Base-by-base conservation (phyloP, 2,113 vertebrate genomes). In the Illadopsis cleaveri region DNA sequence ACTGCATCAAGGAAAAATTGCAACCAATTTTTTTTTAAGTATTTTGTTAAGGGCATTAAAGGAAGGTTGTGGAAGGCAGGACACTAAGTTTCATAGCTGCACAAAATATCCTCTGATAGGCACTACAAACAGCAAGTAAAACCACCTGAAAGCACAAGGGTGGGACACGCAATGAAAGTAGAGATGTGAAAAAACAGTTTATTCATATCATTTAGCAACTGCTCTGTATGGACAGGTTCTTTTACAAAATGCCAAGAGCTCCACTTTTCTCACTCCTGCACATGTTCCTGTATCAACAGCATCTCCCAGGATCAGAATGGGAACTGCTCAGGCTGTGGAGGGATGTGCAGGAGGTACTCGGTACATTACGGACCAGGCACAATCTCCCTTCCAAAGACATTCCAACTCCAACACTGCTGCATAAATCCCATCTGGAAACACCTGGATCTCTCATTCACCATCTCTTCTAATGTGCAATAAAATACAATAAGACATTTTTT, bases 281-380 rank as follows among this genome's bases (percentile, higher is more conserved):
- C 25, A 5, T 20, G 20, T 20, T 73, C 14, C 40, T 47, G 12
- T 14, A 44, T 2, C 40, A 51, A 12, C 30, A 81, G 27, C 11
- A 35, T 1, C 53, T n/a, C 69, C 47, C 20, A 12, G 76, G 47
- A 10, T 8, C 3, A 1, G 28, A 24, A 25, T 0, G 13, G 57
- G 27, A 68, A 1, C 42, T 28, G 42, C 19, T 48, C 60, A 9
- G 56, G 31, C 42, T 70, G 21, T 4, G 28, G 14, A 65, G 33
- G 0, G 0, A 9, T 11, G 45, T 9, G 51, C 5, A 7, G 54
- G 53, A 57, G 66, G 20, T 0, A 3, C 19, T 84, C 4, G 3
- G 25, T 5, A 45, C 58, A 6, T 23, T 19, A 23, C 0, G 2
- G 40, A 42, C 18, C 23, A 44, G 24, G 9, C 13, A 66, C 45